Evolutionary conservation across 2,888 invertebrate species (phyloP), one percentile per base, ranked within the genome.

Genomic region (Tyria jacobaeae): DNA sequence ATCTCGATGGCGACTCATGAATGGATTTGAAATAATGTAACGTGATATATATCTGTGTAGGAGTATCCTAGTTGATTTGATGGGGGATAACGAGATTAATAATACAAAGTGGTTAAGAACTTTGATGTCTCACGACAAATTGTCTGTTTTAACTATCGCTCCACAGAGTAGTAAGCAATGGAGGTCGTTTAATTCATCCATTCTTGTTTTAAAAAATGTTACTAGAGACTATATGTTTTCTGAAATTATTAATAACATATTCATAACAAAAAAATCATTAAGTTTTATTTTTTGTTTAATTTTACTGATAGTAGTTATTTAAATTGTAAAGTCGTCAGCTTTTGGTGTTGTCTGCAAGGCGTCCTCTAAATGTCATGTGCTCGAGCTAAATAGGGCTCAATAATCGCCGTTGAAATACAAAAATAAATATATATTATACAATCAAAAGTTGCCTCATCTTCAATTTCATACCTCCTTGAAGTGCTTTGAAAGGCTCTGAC

Each of bases 91-190:
- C 70, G 76, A 86, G 85, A 88, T 87, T 88, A 87, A 86, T 88
- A 83, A 85, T 85, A 85, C 86, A 83, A 84, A 83, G 81, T 84
- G 79, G 73, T 75, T 83, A 84, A 86, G 82, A 85, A 86, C 81
- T 87, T 84, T 86, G 83, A 88, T 85, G 83, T 83, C 84, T 82
- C 76, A 80, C 82, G 89, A 90, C 88, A 88, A 88, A 89, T 87
- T 78, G 84, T 75, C 63, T 60, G 71, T 68, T 61, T 64, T 60
- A 62, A 70, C 75, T 75, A 76, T 69, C 56, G 62, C 60, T 67
- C 73, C 74, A 64, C 27, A 48, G 66, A 75, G 63, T 53, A 68
- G 51, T 47, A 61, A 63, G 41, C 10, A 21, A 34, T 60, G 15
- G 55, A 64, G 14, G 1, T 6, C 21, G 9, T 27, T 17, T 12